A percentile compares a stretch with the other conserved stretches of the same genome.
phyloP scores from a whole-genome alignment of 2,797 vertebrate species.

The Darevskia mixta region DNA sequence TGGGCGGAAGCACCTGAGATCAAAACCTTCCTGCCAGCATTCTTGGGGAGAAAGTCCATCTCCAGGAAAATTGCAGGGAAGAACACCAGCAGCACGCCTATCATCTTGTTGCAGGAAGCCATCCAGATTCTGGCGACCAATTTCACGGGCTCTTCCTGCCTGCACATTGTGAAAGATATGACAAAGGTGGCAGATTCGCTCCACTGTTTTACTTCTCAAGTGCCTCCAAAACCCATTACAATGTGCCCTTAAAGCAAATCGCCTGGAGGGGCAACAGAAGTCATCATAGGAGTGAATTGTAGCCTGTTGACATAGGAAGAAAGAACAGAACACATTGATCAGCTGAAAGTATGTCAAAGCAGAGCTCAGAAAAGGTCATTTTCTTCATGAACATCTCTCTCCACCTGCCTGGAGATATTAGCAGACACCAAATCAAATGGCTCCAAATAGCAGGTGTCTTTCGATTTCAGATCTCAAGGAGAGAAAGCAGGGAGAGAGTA shows the following conservation, averaged over 20 bases:
- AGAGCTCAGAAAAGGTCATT: background rate
- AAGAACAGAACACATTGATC: slow-evolving; percentile 48
- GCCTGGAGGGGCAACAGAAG: slow-evolving; percentile 47
- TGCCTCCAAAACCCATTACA: slow-evolving; percentile 64
- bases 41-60: slow-evolving; percentile 80
- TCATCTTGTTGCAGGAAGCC: slow-evolving; percentile 88
- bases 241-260: slow-evolving; percentile 41
- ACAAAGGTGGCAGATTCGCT: slow-evolving; percentile 36
- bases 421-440: slow-evolving; percentile 20
- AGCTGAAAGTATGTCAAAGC: slow-evolving; percentile 45
- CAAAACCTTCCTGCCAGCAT: slow-evolving; percentile 78
- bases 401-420: slow-evolving; percentile 7
- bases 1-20: slow-evolving; percentile 84
- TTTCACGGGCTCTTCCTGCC: slow-evolving; percentile 64
- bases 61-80: slow-evolving; percentile 82
- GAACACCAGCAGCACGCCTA: slow-evolving; percentile 81
- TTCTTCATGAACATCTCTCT: background rate
- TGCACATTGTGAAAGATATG: slow-evolving; percentile 58
- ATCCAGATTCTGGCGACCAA: slow-evolving; percentile 76
- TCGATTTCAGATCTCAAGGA: slow-evolving; percentile 48
- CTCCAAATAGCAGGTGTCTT: background rate
- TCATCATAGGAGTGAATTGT: slow-evolving; percentile 58
- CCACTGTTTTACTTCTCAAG: slow-evolving; percentile 22
- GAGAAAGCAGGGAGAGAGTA: background rate
- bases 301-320: slow-evolving; percentile 70